Conservation (phyloP, 2,888 invertebrate genomes). For the Idaea straminata region DNA sequence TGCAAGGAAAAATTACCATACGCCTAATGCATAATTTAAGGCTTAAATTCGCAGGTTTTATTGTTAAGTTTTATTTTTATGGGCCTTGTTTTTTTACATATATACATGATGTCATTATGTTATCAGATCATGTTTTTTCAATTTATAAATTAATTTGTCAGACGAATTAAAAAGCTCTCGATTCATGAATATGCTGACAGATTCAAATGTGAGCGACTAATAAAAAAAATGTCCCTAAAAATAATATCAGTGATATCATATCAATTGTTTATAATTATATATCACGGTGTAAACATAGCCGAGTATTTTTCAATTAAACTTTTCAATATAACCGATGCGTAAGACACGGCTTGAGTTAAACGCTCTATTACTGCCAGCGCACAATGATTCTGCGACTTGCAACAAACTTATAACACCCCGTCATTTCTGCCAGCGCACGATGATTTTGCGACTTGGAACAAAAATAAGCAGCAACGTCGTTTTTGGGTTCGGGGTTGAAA, state of each 20-base stretch:
- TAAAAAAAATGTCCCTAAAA: too few relatives aligned
- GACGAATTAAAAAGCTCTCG: background rate
- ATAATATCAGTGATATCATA: too few relatives aligned
- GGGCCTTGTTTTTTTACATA: background rate
- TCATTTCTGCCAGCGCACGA: background rate
- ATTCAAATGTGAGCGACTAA: too few relatives aligned
- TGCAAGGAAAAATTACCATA: conserved; percentile 26
- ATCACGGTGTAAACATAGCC: background rate
- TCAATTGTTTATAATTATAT: background rate
- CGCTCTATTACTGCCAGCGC: conserved; percentile 35
- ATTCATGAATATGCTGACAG: too few relatives aligned
- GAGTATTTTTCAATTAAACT: background rate
- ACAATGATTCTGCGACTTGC: background rate
- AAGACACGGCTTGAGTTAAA: conserved; percentile 32
- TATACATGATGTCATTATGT: background rate
- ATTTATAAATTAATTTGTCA: background rate
- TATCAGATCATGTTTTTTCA: background rate
- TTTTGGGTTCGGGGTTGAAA: too few relatives aligned
- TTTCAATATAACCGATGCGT: conserved; percentile 15
- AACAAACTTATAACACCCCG: background rate
- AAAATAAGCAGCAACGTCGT: background rate
- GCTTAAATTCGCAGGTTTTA: conserved; percentile 7
- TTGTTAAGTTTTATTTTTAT: background rate
- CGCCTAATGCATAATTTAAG: conserved; percentile 20
- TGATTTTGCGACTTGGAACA: background rate